Conservation (phyloP, 1,140 invertebrate species). For the Charaxes varanes region DNA sequence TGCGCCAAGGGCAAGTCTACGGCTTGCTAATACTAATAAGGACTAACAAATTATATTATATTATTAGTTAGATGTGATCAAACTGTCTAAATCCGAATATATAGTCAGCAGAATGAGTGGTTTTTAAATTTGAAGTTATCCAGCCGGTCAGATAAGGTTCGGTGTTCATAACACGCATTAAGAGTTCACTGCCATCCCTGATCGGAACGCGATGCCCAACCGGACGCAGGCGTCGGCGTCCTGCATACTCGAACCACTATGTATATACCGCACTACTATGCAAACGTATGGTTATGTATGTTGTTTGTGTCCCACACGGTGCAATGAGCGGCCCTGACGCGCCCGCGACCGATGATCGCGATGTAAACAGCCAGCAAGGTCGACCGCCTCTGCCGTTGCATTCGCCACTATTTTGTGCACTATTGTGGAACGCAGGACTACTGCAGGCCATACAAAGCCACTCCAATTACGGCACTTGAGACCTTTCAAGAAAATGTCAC, state of each 20-base stretch:
- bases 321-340: constrained; percentile 62
- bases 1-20: too few species aligned
- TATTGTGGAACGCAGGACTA: background rate
- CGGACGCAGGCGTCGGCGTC: constrained; percentile 51
- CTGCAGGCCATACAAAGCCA: too few species aligned
- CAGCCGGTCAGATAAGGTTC: constrained; percentile 6
- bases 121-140: too few species aligned
- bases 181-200: constrained; percentile 48
- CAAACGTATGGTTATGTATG: constrained; percentile 46
- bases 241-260: constrained; percentile 54
- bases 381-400: constrained; percentile 42
- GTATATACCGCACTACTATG: constrained; percentile 16
- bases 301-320: constrained; percentile 61
- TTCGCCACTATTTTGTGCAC: constrained; percentile 22
- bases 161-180: constrained; percentile 26
- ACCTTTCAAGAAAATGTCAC: too few species aligned
- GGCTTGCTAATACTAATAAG: too few species aligned
- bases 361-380: constrained; percentile 66
- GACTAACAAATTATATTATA: too few species aligned
- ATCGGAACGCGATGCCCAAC: constrained; percentile 47
- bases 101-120: too few species aligned
- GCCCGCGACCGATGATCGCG: constrained; percentile 47
- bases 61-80: too few species aligned
- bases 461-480: too few species aligned
- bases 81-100: too few species aligned